Evolutionary conservation across 2,113 vertebrate species (phyloP), one percentile per base, ranked within the genome.

Genomic region (Holacanthus passer): DNA sequence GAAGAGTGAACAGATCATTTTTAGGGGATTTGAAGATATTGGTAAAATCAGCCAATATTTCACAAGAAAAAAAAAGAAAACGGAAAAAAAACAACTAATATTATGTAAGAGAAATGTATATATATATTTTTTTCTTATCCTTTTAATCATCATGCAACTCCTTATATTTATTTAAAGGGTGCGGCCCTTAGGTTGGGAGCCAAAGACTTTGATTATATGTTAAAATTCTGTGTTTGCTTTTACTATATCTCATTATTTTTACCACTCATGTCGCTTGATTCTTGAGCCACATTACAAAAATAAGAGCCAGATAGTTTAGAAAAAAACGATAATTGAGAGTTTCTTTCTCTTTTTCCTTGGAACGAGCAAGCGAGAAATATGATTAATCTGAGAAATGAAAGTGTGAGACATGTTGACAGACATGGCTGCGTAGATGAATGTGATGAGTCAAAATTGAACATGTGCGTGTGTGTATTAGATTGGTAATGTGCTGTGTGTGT

Each of bases 361-460:
- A 48, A 22, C 35, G 32, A 56, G 11, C 13, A n/a, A 41, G 20
- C 59, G 53, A 62, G 55, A 64, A 62, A 64, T 24, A 7, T 7
- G 31, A 78, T 47, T 14, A 50, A 67, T 62, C n/a, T 41, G 67
- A 67, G 29, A 67, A 71, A 77, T 60, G 5, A 68, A 75, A 72
- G 64, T 48, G 50, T 0, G 13, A 73, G 62, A n/a, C 45, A 47
- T 4, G 13, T 48, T 17, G 50, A 75, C 65, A 31, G 35, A 13
- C 27, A 29, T 59, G n/a, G 7, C 37, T 56, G 19, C 1, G 27
- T 11, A 2, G 29, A 67, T 62, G n/a, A 73, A 64, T 86, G 6
- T 81, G 68, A 83, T 80, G 76, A 75, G 67, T 86, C 47, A 67
- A 53, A 85, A 79, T 77, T 70, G 60, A 83, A 9, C 31, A 1